phyloP scores from a whole-genome alignment of 2,797 vertebrate species.

The Danionella dracula region DNA sequence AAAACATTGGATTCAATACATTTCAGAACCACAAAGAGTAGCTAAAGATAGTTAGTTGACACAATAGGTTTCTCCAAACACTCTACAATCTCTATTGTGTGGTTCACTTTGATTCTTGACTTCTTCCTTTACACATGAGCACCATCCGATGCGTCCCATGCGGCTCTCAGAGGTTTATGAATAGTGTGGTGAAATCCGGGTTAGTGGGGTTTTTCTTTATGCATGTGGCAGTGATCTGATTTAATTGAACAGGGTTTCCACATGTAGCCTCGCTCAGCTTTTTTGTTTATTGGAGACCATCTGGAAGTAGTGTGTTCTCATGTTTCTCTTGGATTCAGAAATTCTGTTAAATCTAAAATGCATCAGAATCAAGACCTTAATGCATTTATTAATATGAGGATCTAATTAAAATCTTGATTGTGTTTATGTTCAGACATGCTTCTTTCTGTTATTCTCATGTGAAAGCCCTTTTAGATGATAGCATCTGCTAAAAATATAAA shows the following conservation, averaged over 20 bases:
- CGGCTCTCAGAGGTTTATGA: neutral
- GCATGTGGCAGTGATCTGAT: conserved; percentile 68
- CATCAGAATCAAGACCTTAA: conserved; percentile 18
- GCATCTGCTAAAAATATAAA: too few species aligned
- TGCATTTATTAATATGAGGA: neutral
- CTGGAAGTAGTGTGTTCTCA: conserved; percentile 69
- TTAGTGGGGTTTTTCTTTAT: conserved; percentile 32
- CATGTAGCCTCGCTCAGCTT: conserved; percentile 53
- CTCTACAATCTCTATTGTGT: too few species aligned
- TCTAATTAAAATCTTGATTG: too few species aligned
- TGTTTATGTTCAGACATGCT: too few species aligned
- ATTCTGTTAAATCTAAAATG: conserved; percentile 61
- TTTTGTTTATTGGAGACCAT: conserved; percentile 53
- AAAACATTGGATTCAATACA: too few species aligned
- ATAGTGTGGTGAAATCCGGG: neutral
- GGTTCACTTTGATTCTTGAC: too few species aligned
- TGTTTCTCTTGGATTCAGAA: conserved; percentile 59
- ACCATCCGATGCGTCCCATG: too few species aligned
- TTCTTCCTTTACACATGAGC: neutral
- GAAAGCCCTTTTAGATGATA: too few species aligned
- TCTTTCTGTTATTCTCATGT: too few species aligned
- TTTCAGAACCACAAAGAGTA: too few species aligned
- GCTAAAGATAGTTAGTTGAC: too few species aligned
- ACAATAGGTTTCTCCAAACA: too few species aligned
- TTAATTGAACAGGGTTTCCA: conserved; percentile 68